Base-by-base conservation (phyloP, 92 coral and sea anemone species). In the Zoanthus solanderi region DNA sequence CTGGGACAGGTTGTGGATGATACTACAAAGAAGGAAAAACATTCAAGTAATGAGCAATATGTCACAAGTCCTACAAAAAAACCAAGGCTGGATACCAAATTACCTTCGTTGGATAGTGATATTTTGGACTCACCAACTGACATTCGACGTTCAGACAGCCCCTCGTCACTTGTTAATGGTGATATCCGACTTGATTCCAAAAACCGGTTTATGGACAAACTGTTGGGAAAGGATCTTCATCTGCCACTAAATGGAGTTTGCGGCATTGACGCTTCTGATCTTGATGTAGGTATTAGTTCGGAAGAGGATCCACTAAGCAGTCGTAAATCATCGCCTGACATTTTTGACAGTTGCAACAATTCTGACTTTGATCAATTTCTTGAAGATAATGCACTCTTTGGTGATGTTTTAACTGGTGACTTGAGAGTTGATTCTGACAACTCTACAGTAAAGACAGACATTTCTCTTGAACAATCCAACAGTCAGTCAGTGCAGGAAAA, bases 221-320 rank as follows among this genome's bases (percentile, higher is more conserved):
- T 95, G 37, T 56, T 95, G 53, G 98, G 94, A 0, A 95, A 89
- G 53, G 98, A 95, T 78, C 89, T 93, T 34, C 98, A 90, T 75
- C 78, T 95, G 80, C 96, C 98, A 16, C 91, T 94, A 9, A 95
- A 95, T 88, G 98, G 98, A 10, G 93, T 95, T 69, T 95, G 98
- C 71, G 98, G 95, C 45, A 93, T 95, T 48, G 95, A 95, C 74
- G 42, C 94, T 1, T 78, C 98, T 7, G 98, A 95, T 3, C 89
- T 95, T 68, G 98, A 95, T 76, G 87, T 95, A 30, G 85, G 85
- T 46, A 87, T 95, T 69, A 92, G 93, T 10, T 88, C 94, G 5
- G 98, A 93, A 74, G 98, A 95, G 28, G 98, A 95, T 87, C 89
- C 93, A 28, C 92, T 95, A 13, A 88, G 93, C 58, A 93, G 96